Evolutionary conservation across 2,113 vertebrate species (phyloP), one percentile per base, ranked within the genome.

Genomic region (Dendrocopos noguchii): DNA sequence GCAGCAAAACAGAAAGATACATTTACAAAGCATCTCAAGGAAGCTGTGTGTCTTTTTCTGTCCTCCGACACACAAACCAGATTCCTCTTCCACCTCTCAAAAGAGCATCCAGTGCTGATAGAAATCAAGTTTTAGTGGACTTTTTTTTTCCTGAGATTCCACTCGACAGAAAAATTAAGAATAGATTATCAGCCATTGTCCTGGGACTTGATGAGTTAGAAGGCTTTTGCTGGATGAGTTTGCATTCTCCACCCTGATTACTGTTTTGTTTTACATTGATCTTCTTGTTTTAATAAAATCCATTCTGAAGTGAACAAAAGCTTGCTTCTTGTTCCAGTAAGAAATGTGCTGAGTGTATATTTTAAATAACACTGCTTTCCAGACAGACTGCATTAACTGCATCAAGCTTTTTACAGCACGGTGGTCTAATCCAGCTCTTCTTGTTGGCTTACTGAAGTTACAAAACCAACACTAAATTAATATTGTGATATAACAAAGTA

Each of bases 311-410:
- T 59, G 96, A 91, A 95, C 97, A 96, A 92, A 94, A 88, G 97
- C 94, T 91, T 84, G 81, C 91, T 97, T 90, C 97, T 97, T 80
- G 46, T 88, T 97, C 95, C 96, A 97, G 88, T 94, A 96, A 89
- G 94, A 97, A 97, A 96, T 91, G 95, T 94, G 96, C 96, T 27
- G 73, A 95, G 95, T 61, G 44, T 92, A 97, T 96, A 97, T 97
- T 93, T 96, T 84, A 97, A 98, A 98, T 95, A 97, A 97, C 97
- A 92, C 96, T 93, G 92, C 96, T 96, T 97, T 97, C 97, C 95
- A 98, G 95, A 95, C 96, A 97, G 96, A 95, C 95, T 95, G 87
- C 90, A 98, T 97, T 97, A 98, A 98, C 96, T 97, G 97, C 89
- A 96, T 93, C 93, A 95, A 94, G 95, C 65, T 75, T 96, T 93